Evolutionary conservation across 2,797 vertebrate genomes (phyloP).

Genomic region (Euphonia xanthogaster): DNA sequence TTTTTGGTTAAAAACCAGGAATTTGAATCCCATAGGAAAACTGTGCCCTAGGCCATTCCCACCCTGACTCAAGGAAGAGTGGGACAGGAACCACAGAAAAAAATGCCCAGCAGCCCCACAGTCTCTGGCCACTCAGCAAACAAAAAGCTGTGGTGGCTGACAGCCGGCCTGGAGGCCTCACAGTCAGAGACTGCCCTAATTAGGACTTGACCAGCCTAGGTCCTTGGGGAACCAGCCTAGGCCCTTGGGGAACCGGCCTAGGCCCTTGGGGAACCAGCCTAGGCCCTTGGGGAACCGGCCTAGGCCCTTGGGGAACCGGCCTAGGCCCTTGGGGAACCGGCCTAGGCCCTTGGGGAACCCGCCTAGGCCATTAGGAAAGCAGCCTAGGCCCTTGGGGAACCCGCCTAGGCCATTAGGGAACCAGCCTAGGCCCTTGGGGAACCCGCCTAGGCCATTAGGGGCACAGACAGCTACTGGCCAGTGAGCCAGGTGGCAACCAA

Average conservation of each 20-base stretch:
- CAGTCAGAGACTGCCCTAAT: too few relatives aligned
- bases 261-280: too few relatives aligned
- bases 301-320: too few relatives aligned
- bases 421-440: too few relatives aligned
- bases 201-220: neutral
- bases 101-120: neutral
- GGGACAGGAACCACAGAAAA: neutral
- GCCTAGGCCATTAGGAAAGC: too few relatives aligned
- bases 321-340: too few relatives aligned
- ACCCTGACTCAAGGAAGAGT: neutral
- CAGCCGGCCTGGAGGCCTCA: neutral
- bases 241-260: neutral
- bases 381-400: too few relatives aligned
- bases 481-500: neutral
- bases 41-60: fast-evolving
- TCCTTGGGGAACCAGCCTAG: neutral
- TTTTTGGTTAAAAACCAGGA: neutral
- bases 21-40: neutral
- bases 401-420: too few relatives aligned
- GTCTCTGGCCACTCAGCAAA: neutral
- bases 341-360: too few relatives aligned
- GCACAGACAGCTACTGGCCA: neutral
- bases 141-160: neutral
- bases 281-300: too few relatives aligned
- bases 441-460: neutral